phyloP scores from a whole-genome alignment of 2,797 vertebrate genomes.

The Hyperoplus immaculatus region DNA sequence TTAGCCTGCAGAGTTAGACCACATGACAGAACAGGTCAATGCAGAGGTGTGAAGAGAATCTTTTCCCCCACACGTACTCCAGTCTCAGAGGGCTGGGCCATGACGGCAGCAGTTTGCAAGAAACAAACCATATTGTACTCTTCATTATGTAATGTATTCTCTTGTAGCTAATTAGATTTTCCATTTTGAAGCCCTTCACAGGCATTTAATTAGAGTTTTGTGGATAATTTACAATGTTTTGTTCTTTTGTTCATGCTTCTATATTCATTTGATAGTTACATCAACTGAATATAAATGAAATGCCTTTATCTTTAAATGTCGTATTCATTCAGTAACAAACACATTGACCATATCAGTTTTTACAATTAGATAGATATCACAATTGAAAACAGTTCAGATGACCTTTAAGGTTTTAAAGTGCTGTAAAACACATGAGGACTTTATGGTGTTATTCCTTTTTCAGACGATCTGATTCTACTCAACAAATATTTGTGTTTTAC shows the following conservation, averaged over 20 bases:
- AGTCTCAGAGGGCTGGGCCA: background rate
- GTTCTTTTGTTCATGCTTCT: background rate
- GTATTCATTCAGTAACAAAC: background rate
- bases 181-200: background rate
- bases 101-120: background rate
- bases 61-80: slow-evolving; percentile 1
- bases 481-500: background rate
- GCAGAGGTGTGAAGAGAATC: slow-evolving; percentile 5
- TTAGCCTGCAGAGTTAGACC: slow-evolving; percentile 28
- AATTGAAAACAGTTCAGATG: background rate
- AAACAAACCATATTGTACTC: slow-evolving; percentile 6
- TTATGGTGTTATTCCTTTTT: background rate
- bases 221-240: background rate
- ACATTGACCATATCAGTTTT: background rate
- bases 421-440: no score
- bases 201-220: background rate
- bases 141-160: background rate
- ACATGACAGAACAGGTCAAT: slow-evolving; percentile 9
- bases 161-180: slow-evolving; percentile 1
- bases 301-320: background rate
- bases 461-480: background rate
- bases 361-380: background rate
- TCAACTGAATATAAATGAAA: background rate
- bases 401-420: background rate
- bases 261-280: background rate